Base-by-base conservation (phyloP, 1,140 invertebrate species). In the Eurosta solidaginis region DNA sequence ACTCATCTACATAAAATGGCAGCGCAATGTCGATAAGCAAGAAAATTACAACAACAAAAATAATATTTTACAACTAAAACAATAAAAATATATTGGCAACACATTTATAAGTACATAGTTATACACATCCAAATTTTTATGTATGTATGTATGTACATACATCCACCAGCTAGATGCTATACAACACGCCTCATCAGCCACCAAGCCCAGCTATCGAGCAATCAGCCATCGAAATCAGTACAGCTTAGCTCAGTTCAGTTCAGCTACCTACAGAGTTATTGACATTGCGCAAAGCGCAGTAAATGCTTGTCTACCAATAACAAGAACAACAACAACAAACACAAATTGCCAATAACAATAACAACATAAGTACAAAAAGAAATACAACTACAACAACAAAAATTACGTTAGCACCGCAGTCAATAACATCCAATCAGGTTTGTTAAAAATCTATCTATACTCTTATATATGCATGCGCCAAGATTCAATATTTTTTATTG, bases 361-460 rank as follows among this genome's bases (percentile, higher is more conserved):
- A 76, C 75, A 54, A 36, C 29, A 14, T n/a, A n/a, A n/a, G n/a
- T n/a, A n/a, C n/a, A n/a, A n/a, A n/a, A n/a, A n/a, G n/a, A 12
- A 73, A 33, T 40, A 7, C 10, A 27, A 52, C n/a, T 29, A 76
- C 52, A 77, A 77, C 52, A 77, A 77, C 63, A 29, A 77, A 45
- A 76, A 76, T 68, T 29, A 40, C 59, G 59, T 68, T 63, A 77
- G 52, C 76, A 77, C 47, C 77, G 85, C 83, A 87, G 85, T 87
- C 85, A 87, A 87, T 87, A 87, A 85, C 85, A 86, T 87, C 85
- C 85, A 87, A 87, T 87, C 85, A 87, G 85, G 85, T 87, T 87
- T 87, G 85, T 87, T 86, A 87, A 87, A 87, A 87, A 87, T 87
- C 85, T 87, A 87, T 87, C 85, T 86, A 86, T 86, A 85, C 86